phyloP scores from a whole-genome alignment of 2,797 vertebrate species.

The Lagodon rhomboides region DNA sequence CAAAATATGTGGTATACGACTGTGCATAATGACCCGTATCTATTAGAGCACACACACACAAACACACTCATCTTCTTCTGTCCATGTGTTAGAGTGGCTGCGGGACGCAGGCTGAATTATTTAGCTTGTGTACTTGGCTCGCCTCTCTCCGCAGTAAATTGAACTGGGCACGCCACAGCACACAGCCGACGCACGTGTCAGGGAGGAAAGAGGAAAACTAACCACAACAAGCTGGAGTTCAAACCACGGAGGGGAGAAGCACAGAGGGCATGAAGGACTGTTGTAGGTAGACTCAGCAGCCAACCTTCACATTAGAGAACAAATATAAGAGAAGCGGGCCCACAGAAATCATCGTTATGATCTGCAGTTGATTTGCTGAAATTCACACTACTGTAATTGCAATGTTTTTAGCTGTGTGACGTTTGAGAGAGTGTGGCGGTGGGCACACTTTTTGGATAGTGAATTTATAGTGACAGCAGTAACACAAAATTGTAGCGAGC shows the following conservation, averaged over 20 bases:
- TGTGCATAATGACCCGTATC: constrained; percentile 28
- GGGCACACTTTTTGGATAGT: no score
- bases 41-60: constrained; percentile 20
- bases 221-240: constrained; percentile 42
- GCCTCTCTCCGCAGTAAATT: constrained; percentile 54
- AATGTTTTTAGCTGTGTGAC: neutral
- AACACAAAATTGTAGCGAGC: neutral
- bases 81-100: constrained; percentile 36
- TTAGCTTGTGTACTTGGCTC: constrained; percentile 68
- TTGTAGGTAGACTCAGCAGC: neutral
- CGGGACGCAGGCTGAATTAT: constrained; percentile 70
- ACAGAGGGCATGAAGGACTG: neutral
- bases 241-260: constrained; percentile 14
- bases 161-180: constrained; percentile 53
- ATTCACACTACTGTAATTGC: neutral
- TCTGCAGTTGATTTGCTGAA: neutral
- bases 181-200: constrained; percentile 26
- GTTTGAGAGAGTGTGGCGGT: neutral
- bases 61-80: neutral
- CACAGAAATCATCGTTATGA: neutral
- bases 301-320: constrained; percentile 2
- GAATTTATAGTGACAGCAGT: neutral
- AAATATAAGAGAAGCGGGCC: neutral
- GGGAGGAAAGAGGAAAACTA: constrained; percentile 43
- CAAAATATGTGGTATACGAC: neutral